Conservation (phyloP, 2,888 invertebrate genomes). For the Noctuana brunneofusca region DNA sequence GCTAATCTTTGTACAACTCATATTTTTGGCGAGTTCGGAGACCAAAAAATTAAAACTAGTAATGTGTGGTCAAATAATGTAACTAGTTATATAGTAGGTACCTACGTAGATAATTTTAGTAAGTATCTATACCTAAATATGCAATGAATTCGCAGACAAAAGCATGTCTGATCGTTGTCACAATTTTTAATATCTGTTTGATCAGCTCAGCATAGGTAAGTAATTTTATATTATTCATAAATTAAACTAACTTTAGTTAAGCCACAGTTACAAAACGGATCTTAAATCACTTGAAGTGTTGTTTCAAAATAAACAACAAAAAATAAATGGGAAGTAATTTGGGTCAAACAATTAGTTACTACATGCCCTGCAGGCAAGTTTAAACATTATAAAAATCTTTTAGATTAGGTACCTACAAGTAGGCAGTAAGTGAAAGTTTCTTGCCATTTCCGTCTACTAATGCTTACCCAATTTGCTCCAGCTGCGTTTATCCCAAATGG, state of each 20-base stretch:
- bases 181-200: too few relatives aligned
- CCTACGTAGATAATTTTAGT: too few relatives aligned
- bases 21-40: too few relatives aligned
- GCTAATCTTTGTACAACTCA: too few relatives aligned
- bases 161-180: too few relatives aligned
- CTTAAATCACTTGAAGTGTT: neutral
- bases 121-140: too few relatives aligned
- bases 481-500: conserved; percentile 19
- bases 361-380: conserved; percentile 38
- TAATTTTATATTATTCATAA: too few relatives aligned
- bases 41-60: too few relatives aligned
- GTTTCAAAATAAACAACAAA: neutral
- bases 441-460: conserved; percentile 20
- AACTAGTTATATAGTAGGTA: too few relatives aligned
- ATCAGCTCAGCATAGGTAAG: too few relatives aligned
- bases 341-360: conserved; percentile 20
- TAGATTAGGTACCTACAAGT: neutral
- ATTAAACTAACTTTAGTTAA: neutral
- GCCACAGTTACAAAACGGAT: neutral
- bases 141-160: too few relatives aligned
- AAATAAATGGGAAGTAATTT: conserved; percentile 27
- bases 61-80: too few relatives aligned
- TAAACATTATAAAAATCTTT: conserved; percentile 40
- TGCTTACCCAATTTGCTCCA: conserved; percentile 28
- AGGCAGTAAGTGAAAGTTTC: neutral